phyloP scores from a whole-genome alignment of 1,140 invertebrate genomes.

The Listronotus oregonensis region DNA sequence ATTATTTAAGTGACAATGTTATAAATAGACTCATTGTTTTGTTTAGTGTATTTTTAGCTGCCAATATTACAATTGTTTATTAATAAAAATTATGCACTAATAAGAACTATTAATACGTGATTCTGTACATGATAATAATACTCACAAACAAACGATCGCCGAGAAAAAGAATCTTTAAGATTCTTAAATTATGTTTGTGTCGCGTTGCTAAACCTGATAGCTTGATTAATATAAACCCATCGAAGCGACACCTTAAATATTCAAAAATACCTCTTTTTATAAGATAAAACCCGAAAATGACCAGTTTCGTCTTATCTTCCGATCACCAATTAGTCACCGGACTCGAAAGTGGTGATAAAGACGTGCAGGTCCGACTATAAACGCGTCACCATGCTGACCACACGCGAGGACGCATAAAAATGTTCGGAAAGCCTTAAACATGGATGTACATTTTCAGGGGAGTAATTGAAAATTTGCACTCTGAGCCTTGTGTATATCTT shows the following conservation, averaged over 20 bases:
- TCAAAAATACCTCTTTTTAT: background rate
- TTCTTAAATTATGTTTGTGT: no score
- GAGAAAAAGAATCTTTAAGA: no score
- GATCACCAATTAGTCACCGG: slow-evolving; percentile 30
- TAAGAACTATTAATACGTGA: no score
- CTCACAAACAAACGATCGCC: no score
- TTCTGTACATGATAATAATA: no score
- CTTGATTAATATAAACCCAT: slow-evolving; percentile 14
- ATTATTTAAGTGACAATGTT: no score
- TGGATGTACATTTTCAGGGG: slow-evolving; percentile 6
- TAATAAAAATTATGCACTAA: no score
- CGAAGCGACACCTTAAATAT: slow-evolving; percentile 14
- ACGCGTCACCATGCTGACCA: slow-evolving; percentile 33
- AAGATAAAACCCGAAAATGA: slow-evolving; percentile 17
- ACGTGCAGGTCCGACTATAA: slow-evolving; percentile 31
- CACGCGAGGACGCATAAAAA: slow-evolving; percentile 36
- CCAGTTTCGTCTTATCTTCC: slow-evolving; percentile 20
- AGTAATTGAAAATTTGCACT: background rate
- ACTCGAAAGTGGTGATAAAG: slow-evolving; percentile 28
- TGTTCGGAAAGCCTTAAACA: slow-evolving; percentile 10
- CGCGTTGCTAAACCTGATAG: no score
- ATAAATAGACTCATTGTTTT: no score
- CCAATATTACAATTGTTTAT: no score
- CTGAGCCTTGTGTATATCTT: no score
- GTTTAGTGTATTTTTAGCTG: no score